phyloP scores from a whole-genome alignment of 2,797 vertebrate species.

The Oreortyx pictus region DNA sequence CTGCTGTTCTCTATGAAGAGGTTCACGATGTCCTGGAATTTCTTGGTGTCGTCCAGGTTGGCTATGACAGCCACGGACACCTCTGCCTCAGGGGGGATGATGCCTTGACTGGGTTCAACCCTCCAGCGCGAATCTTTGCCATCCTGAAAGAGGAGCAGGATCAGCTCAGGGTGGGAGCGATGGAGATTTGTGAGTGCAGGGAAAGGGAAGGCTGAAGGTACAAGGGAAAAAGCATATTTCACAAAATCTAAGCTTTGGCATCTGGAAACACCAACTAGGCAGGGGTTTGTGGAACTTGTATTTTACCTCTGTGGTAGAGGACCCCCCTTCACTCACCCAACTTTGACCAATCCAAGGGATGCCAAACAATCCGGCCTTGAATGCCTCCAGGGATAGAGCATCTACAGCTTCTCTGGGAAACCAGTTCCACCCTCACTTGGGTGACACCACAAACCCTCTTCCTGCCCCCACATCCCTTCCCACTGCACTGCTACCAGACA shows the following conservation, averaged over 20 bases:
- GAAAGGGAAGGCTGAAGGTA: neutral
- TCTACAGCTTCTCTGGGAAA: no score
- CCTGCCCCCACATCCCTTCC: no score
- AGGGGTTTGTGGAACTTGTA: neutral
- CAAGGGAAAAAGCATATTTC: neutral
- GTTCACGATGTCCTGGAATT: conserved; percentile 80
- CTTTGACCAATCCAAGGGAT: neutral
- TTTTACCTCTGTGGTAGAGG: neutral
- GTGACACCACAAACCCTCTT: neutral
- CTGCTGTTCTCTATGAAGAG: conserved; percentile 80
- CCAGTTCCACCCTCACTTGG: neutral
- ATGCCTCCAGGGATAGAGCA: no score
- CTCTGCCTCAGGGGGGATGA: conserved; percentile 76
- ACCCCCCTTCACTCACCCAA: neutral
- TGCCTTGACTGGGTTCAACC: conserved; percentile 83
- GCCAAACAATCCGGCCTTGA: no score
- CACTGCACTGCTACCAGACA: neutral
- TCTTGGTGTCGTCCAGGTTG: conserved; percentile 82
- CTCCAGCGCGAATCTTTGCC: conserved; percentile 75
- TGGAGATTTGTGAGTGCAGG: neutral
- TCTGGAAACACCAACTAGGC: neutral
- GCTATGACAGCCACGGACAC: conserved; percentile 81
- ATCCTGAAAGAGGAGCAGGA: conserved; percentile 74
- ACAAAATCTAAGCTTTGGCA: no score
- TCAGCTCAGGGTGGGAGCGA: neutral